Evolutionary conservation across 2,888 invertebrate species (phyloP), one percentile per base, ranked within the genome.

Genomic region (Xylocampa areola): DNA sequence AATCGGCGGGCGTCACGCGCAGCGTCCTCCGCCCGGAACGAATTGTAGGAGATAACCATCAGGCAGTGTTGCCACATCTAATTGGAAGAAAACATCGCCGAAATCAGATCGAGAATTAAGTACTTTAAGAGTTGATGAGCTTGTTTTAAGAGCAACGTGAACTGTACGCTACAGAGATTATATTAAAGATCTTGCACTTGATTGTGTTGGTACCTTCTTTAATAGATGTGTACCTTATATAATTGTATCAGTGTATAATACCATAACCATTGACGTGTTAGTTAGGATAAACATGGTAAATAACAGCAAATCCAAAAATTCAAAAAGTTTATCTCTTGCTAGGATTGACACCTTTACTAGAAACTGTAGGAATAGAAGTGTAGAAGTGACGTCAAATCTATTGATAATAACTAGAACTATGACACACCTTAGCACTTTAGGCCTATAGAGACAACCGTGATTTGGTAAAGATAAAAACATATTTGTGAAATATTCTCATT

Each of bases 1-100:
- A 89, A 88, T 88, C 83, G 84, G 71, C 79, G 72, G 54, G 64
- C 87, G 90, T 89, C 90, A 89, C 90, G 90, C 90, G 84, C 82
- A 76, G 81, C 72, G 81, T 85, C 86, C 81, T 70, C 80, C 77
- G 76, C 68, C 81, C 87, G 86, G 82, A 87, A 86, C 88, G 75
- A 75, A 75, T 75, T 58, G 75, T 73, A 51, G 78, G 76, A 86
- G 89, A 89, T 89, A 88, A 86, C 82, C 86, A 89, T 89, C 87
- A 75, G 77, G 74, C 74, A 71, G 78, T 63, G 70, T 65, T 73
- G 73, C 73, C 71, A 73, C 73, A 68, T 68, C 62, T 73, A 73
- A 73, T 73, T 73, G 68, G 73, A 65, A 63, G 72, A 73, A 63
- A 76, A 80, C 76, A 77, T 76, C 72, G 61, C 62, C 72, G 68